Evolutionary conservation across 1,140 invertebrate genomes (phyloP).

Genomic region (Drosophila santomea): DNA sequence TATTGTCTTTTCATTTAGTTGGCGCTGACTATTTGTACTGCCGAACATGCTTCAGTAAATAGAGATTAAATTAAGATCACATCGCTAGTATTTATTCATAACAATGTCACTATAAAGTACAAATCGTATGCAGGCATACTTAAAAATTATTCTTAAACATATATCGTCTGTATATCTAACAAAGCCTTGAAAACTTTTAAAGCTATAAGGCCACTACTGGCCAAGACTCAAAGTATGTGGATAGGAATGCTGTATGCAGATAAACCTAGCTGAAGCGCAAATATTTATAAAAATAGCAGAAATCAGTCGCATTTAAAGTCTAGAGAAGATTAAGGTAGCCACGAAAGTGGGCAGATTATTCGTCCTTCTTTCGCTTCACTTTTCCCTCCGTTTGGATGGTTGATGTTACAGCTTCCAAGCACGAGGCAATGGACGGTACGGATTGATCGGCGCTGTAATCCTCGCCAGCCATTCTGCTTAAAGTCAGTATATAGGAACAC

Average conservation of each 20-base stretch:
- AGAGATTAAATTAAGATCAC: slow-evolving; percentile 73
- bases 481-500: slow-evolving; percentile 94
- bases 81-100: slow-evolving; percentile 38
- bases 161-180: slow-evolving; percentile 5
- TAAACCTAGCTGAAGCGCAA: slow-evolving; percentile 9
- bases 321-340: slow-evolving; percentile 16
- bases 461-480: slow-evolving; percentile 89
- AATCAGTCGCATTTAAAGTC: slow-evolving; percentile 51
- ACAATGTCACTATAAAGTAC: slow-evolving; percentile 10
- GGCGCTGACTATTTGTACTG: slow-evolving; percentile 57
- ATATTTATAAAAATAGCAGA: slow-evolving; percentile 25
- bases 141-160: neutral
- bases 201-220: slow-evolving; percentile 45
- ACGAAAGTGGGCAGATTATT: slow-evolving; percentile 79
- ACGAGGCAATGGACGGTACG: slow-evolving; percentile 88
- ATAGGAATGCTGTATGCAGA: slow-evolving; percentile 43
- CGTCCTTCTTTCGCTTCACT: slow-evolving; percentile 93
- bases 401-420: slow-evolving; percentile 93
- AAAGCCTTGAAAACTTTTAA: slow-evolving; percentile 60
- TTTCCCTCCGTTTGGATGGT: slow-evolving; percentile 97
- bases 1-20: slow-evolving; percentile 61
- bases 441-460: slow-evolving; percentile 87
- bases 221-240: slow-evolving; percentile 22
- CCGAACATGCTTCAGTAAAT: slow-evolving; percentile 25
- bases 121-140: slow-evolving; percentile 13